Evolutionary conservation across 1,140 invertebrate genomes (phyloP).

Genomic region (Drosophila takahashii): DNA sequence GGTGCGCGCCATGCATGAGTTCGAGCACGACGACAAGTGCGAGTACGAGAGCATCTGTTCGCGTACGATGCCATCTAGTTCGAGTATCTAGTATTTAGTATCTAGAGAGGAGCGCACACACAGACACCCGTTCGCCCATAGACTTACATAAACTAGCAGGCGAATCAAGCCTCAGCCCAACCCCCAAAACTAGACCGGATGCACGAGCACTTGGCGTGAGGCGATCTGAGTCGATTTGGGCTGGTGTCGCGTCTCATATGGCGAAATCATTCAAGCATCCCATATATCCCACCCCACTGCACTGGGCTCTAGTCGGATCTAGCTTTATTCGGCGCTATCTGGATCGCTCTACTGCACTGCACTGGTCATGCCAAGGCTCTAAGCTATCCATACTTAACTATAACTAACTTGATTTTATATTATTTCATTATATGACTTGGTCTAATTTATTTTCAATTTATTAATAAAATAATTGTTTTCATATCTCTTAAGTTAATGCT

Average conservation of each 20-base stretch:
- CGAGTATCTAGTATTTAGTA: slow-evolving; percentile 42
- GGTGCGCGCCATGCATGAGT: slow-evolving; percentile 75
- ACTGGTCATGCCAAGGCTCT: slow-evolving; percentile 33
- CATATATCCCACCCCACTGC: slow-evolving; percentile 40
- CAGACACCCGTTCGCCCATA: slow-evolving; percentile 18
- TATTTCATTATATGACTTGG: no score
- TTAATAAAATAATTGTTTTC: no score
- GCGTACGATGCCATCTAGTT: slow-evolving; percentile 37
- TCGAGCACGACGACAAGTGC: slow-evolving; percentile 33
- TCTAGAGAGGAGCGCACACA: slow-evolving; percentile 30
- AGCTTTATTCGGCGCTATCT: slow-evolving; percentile 58
- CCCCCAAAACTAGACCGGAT: slow-evolving; percentile 59
- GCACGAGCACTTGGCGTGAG: slow-evolving; percentile 67
- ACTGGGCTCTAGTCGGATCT: slow-evolving; percentile 34
- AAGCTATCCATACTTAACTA: slow-evolving; percentile 22
- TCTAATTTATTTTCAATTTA: no score
- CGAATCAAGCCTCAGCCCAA: slow-evolving; percentile 52
- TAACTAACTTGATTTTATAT: no score
- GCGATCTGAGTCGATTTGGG: slow-evolving; percentile 46
- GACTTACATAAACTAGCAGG: slow-evolving; percentile 45
- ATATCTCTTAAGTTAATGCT: no score
- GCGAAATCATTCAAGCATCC: slow-evolving; percentile 70
- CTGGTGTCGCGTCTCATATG: slow-evolving; percentile 42
- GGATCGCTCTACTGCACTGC: slow-evolving; percentile 29
- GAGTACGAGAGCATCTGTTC: slow-evolving; percentile 40